Base-by-base conservation (phyloP, 2,888 invertebrate genomes). In the Plagiodera versicolora region DNA sequence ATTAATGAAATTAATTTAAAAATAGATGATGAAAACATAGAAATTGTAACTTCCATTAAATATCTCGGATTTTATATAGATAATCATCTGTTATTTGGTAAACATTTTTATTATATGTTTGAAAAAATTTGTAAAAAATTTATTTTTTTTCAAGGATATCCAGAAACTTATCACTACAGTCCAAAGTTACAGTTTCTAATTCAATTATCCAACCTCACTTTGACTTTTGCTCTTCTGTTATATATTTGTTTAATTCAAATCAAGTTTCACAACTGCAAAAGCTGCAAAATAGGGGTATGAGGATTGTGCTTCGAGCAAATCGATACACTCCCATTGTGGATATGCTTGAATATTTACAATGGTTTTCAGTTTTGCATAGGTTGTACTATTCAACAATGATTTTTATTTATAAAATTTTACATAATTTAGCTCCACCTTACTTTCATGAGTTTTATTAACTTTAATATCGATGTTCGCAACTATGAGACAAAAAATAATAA, bases 221-320 rank as follows among this genome's bases (percentile, higher is more conserved):
- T 32, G 35, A 51, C 32, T 51, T 32, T 18, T 51, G 51, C 16
- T 14, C 51, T 30, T 32, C 32, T 2, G 14, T 51, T n/a, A 28
- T 51, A 4, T 51, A 16, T 16, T 14, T 35, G 11, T 30, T 51
- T 32, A 51, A n/a, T 51, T 4, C 16, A 51, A 51, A 51, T 30
- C 30, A 51, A 30, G 16, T 1, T 32, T 17, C 10, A 5, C 50
- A 44, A 32, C 46, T 58, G 51, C 53, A 56, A 24, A 47, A 56
- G 24, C 32, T 49, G 9, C 56, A 49, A 52, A 35, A 58, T 20
- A 32, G 20, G 45, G 30, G 49, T 14, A 49, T 49, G 51, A 9
- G 28, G 10, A 24, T 51, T 16, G 16, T 51, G 30, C 35, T 53
- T 35, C 24, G 44, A 45, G 16, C 14, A 10, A 45, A 45, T 45